phyloP scores from a whole-genome alignment of 1,140 invertebrate species.

The Nephila pilipes region DNA sequence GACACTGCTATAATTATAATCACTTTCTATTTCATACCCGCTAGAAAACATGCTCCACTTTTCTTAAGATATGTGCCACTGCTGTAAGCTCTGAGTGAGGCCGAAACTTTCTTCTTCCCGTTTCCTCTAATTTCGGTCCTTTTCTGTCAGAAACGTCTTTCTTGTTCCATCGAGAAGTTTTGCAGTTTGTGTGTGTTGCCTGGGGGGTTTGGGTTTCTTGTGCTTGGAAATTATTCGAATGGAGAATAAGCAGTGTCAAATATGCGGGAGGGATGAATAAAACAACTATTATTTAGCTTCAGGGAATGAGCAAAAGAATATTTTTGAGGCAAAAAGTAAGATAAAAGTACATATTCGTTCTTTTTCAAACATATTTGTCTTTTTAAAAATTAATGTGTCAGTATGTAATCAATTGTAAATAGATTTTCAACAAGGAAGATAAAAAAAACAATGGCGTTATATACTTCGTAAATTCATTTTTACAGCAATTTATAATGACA shows the following conservation, averaged over 20 bases:
- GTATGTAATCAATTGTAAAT: no score
- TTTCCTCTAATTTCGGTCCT: slow-evolving; percentile 13
- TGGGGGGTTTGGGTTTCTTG: not conserved
- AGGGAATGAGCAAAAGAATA: no score
- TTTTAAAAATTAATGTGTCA: no score
- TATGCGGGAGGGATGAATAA: not conserved
- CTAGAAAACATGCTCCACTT: slow-evolving; percentile 12
- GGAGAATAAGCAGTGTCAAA: not conserved
- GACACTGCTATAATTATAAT: slow-evolving; percentile 23
- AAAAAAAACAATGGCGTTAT: no score
- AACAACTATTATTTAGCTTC: not conserved
- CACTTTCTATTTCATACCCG: not conserved
- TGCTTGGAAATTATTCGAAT: not conserved
- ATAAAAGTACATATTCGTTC: not conserved
- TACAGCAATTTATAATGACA: no score
- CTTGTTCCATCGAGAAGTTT: not conserved
- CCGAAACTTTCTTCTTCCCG: not conserved
- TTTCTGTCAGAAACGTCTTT: slow-evolving; percentile 21
- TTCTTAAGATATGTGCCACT: slow-evolving; percentile 4
- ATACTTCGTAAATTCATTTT: no score
- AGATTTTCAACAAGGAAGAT: no score
- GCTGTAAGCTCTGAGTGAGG: not conserved
- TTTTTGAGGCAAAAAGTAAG: not conserved
- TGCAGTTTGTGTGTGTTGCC: not conserved
- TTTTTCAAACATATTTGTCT: no score